Conservation (phyloP, 2,888 invertebrate species). For the Keiferia lycopersicella region DNA sequence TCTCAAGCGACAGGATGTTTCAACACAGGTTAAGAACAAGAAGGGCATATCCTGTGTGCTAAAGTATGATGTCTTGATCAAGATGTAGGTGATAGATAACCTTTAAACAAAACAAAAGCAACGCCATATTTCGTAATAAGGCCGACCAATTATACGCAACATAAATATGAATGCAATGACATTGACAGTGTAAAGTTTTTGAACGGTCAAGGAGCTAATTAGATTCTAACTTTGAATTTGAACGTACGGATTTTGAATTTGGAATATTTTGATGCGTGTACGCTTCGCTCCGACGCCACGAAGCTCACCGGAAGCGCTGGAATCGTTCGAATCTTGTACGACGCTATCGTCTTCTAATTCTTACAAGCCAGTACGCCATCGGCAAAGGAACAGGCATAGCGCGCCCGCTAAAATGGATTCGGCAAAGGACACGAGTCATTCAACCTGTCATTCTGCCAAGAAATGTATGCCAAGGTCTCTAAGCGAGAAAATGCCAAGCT, state of each 20-base stretch:
- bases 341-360: conserved; percentile 38
- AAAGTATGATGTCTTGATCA: conserved; percentile 13
- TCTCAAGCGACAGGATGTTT: not conserved
- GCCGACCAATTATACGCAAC: conserved; percentile 17
- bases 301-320: conserved; percentile 50
- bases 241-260: not conserved
- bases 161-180: conserved; percentile 13
- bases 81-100: conserved; percentile 15
- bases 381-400: conserved; percentile 44
- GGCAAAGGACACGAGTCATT: not conserved
- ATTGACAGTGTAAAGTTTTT: conserved; percentile 14
- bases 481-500: conserved; percentile 40
- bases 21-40: not conserved
- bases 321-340: conserved; percentile 41
- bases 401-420: conserved; percentile 35
- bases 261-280: conserved; percentile 55
- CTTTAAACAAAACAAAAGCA: conserved; percentile 14
- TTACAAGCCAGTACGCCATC: conserved; percentile 34
- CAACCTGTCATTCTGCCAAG: not conserved
- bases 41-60: not conserved
- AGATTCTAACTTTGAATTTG: not conserved
- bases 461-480: conserved; percentile 34
- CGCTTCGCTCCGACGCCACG: conserved; percentile 62
- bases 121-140: conserved; percentile 12
- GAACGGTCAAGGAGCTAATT: conserved; percentile 13